Base-by-base conservation (phyloP, 1,140 invertebrate species). In the Euura saliciscinereae region DNA sequence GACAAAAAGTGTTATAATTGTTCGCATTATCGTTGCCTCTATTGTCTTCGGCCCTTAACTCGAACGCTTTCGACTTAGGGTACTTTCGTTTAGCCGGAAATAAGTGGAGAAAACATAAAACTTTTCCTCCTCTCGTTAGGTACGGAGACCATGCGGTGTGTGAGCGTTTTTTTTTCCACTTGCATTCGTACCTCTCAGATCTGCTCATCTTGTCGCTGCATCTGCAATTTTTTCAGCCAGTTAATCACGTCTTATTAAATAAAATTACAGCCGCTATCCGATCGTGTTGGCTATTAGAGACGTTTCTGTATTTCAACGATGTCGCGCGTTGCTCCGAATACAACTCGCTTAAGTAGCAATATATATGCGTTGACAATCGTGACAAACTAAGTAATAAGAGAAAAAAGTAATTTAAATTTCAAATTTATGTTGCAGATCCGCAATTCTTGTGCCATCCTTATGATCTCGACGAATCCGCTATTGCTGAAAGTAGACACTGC, bases 101-200 rank as follows among this genome's bases (percentile, higher is more conserved):
- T 81, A 79, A 83, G 68, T 51, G 79, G 80, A 78, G 82, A 84
- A 84, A 84, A 78, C 73, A 51, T 10, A 6, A 43, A 72, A 78
- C 74, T 81, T 80, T 80, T 81, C 76, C 76, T 74, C 70, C 66
- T 45, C 68, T 44, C 43, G n/a, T 8, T 6, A 68, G 70, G 11
- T 13, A 65, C 59, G 59, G 10, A 70, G 64, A 66, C 71, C 65
- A 28, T 73, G 64, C 28, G 28, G 28, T 28, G 73, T 74, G 45
- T 8, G 42, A 44, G 6, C 69, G 44, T 45, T 66, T 13, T 66
- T 13, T 66, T 28, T 70, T 44, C 2, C 11, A 66, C 11, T 45
- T 43, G 46, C 13, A 59, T 6, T 11, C 6, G 6, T 59, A 8
- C 0, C 13, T 59, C 8, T 59, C 13, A 59, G 51, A 11, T n/a